A percentile compares a stretch with the other conserved stretches of the same genome.
Evolutionary conservation across 2,113 vertebrate genomes (phyloP).

Genomic region (Tor tambroides): DNA sequence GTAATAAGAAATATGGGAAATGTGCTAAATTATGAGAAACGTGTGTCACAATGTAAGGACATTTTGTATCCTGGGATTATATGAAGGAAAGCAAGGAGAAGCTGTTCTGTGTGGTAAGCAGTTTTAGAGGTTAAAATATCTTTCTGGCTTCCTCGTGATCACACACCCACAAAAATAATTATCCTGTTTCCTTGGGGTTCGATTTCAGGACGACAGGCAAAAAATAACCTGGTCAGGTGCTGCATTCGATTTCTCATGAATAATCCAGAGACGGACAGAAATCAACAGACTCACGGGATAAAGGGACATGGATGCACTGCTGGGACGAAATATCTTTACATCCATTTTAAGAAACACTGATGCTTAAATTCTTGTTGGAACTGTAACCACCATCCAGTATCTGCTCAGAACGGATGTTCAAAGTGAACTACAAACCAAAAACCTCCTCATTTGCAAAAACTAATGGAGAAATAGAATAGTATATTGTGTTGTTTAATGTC

Average conservation of each 20-base stretch:
- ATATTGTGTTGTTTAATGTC: background rate
- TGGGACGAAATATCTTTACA: background rate
- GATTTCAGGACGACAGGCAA: slow-evolving; percentile 32
- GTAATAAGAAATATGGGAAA: background rate
- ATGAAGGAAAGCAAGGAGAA: slow-evolving; percentile 24
- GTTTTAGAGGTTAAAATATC: slow-evolving; percentile 24
- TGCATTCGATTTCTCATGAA: slow-evolving; percentile 42
- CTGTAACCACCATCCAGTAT: slow-evolving; percentile 1
- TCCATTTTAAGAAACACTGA: slow-evolving; percentile 27
- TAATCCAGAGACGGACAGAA: slow-evolving; percentile 30
- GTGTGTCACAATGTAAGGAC: background rate
- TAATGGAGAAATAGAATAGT: background rate
- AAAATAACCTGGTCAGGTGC: slow-evolving; percentile 42
- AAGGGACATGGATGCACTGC: background rate
- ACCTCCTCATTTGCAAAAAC: background rate
- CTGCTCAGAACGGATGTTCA: background rate
- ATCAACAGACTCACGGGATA: background rate
- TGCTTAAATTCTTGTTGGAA: background rate
- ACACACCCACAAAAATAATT: slow-evolving; percentile 33
- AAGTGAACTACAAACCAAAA: background rate
- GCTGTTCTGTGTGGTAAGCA: slow-evolving; percentile 25
- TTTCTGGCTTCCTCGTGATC: background rate
- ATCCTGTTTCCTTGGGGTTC: slow-evolving; percentile 24
- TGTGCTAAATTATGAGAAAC: background rate
- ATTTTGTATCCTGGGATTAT: slow-evolving; percentile 29